phyloP scores from a whole-genome alignment of 1,140 invertebrate species.

The Coboldia fuscipes region DNA sequence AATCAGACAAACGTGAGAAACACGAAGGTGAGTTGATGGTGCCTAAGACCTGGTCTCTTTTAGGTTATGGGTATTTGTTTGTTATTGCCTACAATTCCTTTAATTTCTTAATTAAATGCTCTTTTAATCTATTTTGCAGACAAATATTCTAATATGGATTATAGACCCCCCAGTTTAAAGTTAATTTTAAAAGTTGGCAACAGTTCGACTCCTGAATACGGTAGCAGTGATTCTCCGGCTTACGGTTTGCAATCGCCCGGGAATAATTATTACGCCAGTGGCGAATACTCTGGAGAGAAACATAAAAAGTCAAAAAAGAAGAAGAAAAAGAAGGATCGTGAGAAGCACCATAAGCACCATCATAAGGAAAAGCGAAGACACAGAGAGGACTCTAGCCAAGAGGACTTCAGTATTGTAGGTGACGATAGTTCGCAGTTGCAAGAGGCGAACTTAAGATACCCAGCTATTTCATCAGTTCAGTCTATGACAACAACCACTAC shows the following conservation, averaged over 20 bases:
- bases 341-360: constrained; percentile 48
- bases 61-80: neutral
- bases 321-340: constrained; percentile 48
- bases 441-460: constrained; percentile 18
- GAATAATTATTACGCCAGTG: constrained; percentile 6
- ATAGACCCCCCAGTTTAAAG: constrained; percentile 40
- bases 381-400: constrained; percentile 14
- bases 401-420: constrained; percentile 25
- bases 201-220: constrained; percentile 45
- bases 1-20: constrained; percentile 35
- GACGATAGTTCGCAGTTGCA: constrained; percentile 18
- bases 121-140: constrained; percentile 8
- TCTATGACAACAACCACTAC: constrained; percentile 15
- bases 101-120: neutral
- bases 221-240: constrained; percentile 16
- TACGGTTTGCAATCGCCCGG: constrained; percentile 7
- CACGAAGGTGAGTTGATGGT: constrained; percentile 29
- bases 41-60: constrained; percentile 1
- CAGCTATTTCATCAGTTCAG: constrained; percentile 19
- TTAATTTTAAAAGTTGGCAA: constrained; percentile 62
- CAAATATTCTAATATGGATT: constrained; percentile 23
- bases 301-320: constrained; percentile 58
- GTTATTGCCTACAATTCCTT: neutral
- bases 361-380: constrained; percentile 31
- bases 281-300: constrained; percentile 18